These are phyloP conservation scores for Scolopax mira DNA, from an alignment of 2,113 vertebrate species.

Conservation along the genomic window DNA sequence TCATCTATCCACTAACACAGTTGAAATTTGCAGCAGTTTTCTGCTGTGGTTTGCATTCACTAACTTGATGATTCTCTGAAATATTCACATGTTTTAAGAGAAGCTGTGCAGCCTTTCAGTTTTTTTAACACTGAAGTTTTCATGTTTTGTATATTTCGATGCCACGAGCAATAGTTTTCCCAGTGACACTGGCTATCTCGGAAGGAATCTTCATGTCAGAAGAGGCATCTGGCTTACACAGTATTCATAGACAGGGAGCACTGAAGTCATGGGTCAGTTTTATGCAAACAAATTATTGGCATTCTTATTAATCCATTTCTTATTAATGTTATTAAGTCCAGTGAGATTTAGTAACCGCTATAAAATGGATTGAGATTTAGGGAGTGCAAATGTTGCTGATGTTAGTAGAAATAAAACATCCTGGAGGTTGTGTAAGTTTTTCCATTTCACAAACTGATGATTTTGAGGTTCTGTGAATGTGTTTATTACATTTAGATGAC, in stretches of 20 bases:
- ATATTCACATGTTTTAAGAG: background rate
- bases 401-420: background rate
- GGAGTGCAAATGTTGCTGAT: background rate
- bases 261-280: background rate
- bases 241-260: background rate
- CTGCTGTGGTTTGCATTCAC: slow-evolving; percentile 14
- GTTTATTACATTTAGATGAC: background rate
- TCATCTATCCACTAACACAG: background rate
- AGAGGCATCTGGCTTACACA: background rate
- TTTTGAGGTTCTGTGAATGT: background rate
- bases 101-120: background rate
- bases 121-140: background rate
- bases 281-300: background rate
- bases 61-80: slow-evolving; percentile 22
- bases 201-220: background rate
- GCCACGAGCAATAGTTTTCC: background rate
- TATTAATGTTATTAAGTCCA: background rate
- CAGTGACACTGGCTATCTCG: background rate
- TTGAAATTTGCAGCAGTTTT: slow-evolving; percentile 38
- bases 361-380: background rate
- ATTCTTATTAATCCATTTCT: background rate
- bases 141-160: background rate
- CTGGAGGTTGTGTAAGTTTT: background rate
- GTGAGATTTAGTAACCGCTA: background rate
- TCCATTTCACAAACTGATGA: background rate